Evolutionary conservation across 1,140 invertebrate genomes (phyloP), one percentile per base, ranked within the genome.

Genomic region (Thaumatotibia leucotreta): DNA sequence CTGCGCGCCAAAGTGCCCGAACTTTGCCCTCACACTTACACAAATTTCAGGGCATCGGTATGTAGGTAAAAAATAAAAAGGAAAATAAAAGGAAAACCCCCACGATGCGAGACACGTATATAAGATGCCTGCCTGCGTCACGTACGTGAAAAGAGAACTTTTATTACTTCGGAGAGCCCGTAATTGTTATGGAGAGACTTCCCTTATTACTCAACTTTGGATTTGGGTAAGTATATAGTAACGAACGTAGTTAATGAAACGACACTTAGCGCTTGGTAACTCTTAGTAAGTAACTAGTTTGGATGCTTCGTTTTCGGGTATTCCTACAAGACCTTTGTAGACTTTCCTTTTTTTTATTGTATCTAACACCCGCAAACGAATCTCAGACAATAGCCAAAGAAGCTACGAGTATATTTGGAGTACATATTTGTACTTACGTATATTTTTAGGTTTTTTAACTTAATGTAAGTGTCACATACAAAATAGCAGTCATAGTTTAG

Each of bases 171-270:
- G 82, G 75, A 79, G 79, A 67, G 71, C 23, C 65, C 76, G 80
- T 87, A 87, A 87, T 87, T 87, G 83, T 87, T 85, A 85, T 85
- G 82, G 84, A 84, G 80, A 87, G 67, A 74, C 74, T 73, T 73
- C 73, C 68, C 81, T 83, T 82, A 84, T 86, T 84, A 82, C 81
- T 84, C 73, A 86, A 86, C 77, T 86, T 84, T 70, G 69, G 69
- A 75, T 71, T 72, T 58, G 72, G 63, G 39, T 73, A 74, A 77
- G 74, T 70, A n/a, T n/a, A n/a, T n/a, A 73, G 69, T 74, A 75
- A 72, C 69, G 71, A 71, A 71, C 68, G 22, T 62, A 62, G 61
- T 62, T 62, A 62, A 62, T 62, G 61, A 62, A 62, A 62, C 61
- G 29, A 62, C 61, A 35, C 32, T 62, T 62, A 62, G 52, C 52